A percentile compares a stretch with the other conserved stretches of the same genome.
These are phyloP conservation scores for Xestia xanthographa DNA, from an alignment of 2,888 invertebrate genomes.

Conservation along the genomic window DNA sequence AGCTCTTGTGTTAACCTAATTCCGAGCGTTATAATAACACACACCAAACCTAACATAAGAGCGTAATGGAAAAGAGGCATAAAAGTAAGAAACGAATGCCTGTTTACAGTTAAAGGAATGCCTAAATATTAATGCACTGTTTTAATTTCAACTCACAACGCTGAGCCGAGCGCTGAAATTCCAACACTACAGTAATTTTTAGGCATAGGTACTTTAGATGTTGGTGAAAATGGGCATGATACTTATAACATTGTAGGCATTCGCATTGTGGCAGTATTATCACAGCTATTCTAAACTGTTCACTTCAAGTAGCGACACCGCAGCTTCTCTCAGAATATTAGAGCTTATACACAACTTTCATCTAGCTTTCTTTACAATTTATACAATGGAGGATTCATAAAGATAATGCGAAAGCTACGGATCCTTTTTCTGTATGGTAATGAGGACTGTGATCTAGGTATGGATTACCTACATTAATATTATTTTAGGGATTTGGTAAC, in stretches of 20 bases:
- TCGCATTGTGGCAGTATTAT: slow-evolving; percentile 26
- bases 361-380: slow-evolving; percentile 49
- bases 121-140: no score
- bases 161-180: neutral
- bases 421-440: slow-evolving; percentile 46
- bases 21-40: neutral
- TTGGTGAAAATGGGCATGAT: neutral
- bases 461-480: slow-evolving; percentile 35
- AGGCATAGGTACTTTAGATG: neutral
- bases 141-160: neutral
- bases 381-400: slow-evolving; percentile 61
- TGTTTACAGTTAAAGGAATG: neutral
- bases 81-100: slow-evolving; percentile 30
- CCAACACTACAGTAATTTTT: neutral
- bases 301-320: slow-evolving; percentile 26
- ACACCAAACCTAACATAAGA: neutral
- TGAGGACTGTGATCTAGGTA: slow-evolving; percentile 33
- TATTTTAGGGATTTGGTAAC: slow-evolving; percentile 23
- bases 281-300: slow-evolving; percentile 33
- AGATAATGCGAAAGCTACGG: slow-evolving; percentile 53
- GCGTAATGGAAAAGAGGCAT: slow-evolving; percentile 41
- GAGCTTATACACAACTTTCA: slow-evolving; percentile 49
- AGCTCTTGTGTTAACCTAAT: neutral
- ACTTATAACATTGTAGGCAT: slow-evolving; percentile 22
- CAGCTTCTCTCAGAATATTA: slow-evolving; percentile 41